Evolutionary conservation across 2,888 invertebrate species (phyloP), one percentile per base, ranked within the genome.

Genomic region (Anaspis maculata): DNA sequence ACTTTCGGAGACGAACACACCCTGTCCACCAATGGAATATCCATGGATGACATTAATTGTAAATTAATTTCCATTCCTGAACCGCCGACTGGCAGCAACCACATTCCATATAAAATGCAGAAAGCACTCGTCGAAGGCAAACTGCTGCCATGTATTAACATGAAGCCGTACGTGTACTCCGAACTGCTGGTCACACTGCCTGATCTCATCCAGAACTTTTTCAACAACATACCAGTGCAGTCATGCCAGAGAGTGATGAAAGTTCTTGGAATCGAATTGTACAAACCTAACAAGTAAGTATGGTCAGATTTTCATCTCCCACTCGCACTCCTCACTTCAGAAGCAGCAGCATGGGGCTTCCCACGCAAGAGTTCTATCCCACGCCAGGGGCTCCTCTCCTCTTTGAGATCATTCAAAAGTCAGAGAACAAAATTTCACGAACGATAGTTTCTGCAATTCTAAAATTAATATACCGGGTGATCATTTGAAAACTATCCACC

Each of bases 101-200:
- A 79, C 67, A 74, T 75, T 62, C 82, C 83, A 51, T 84, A 82
- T 67, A 83, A 82, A 71, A 77, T 87, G 27, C 85, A 86, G 56
- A 84, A 83, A 58, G 85, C 84, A 24, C 71, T 82, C 41, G 81
- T 89, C 33, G 84, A 84, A 57, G 82, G 80, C 55, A 80, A 80
- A 53, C 76, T 85, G 74, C 80, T 89, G 49, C 84, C 83, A 32
- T 87, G 86, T 66, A 86, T 90, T 58, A 89, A 89, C 66, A 80
- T 83, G 67, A 86, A 87, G 69, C 84, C 87, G 10, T 86, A 81
- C 69, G 77, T 80, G 47, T 84, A 83, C 62, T 76, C 79, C 13
- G 88, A 88, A 62, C 73, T 85, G 54, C 69, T 88, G 57, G 85
- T 88, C 75, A 84, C 88, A 9, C 69, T 89, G 45, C 79, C 82